Percentiles rank a stretch among this genome's conserved stretches.
Conservation (phyloP, 1,140 invertebrate genomes). For the Microplitis mediator region DNA sequence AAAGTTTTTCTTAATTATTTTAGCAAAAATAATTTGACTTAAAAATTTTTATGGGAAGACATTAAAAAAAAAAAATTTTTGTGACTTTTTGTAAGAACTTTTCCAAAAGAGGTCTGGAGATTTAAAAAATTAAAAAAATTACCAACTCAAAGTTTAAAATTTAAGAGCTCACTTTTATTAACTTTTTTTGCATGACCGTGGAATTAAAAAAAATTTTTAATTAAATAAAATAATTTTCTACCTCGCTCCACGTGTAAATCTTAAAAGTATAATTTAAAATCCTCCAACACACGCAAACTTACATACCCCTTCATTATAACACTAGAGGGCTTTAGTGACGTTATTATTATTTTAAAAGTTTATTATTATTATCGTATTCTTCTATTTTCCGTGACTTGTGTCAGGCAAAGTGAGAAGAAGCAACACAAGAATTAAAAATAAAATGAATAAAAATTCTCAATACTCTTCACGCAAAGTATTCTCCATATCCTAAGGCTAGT, state of each 20-base stretch:
- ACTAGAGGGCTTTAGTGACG: neutral
- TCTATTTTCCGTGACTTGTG: neutral
- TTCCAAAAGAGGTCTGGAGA: too few relatives aligned
- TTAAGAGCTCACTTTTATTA: too few relatives aligned
- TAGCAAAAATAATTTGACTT: too few relatives aligned
- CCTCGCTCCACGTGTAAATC: neutral
- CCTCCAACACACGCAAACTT: neutral
- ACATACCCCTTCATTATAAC: neutral
- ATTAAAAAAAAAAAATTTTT: too few relatives aligned
- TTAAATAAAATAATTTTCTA: too few relatives aligned
- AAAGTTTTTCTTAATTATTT: too few relatives aligned
- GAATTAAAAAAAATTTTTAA: too few relatives aligned
- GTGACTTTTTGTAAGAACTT: too few relatives aligned
- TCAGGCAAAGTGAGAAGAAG: conserved; percentile 9
- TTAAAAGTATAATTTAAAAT: conserved; percentile 9
- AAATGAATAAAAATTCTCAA: neutral
- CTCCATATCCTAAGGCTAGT: conserved; percentile 4
- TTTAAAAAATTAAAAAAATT: too few relatives aligned
- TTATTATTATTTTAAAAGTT: neutral
- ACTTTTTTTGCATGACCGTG: too few relatives aligned
- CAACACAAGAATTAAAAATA: neutral
- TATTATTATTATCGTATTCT: neutral
- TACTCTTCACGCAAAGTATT: neutral
- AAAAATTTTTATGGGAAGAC: too few relatives aligned
- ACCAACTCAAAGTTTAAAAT: too few relatives aligned